Conservation (phyloP, 2,113 vertebrate species). For the Indri indri region DNA sequence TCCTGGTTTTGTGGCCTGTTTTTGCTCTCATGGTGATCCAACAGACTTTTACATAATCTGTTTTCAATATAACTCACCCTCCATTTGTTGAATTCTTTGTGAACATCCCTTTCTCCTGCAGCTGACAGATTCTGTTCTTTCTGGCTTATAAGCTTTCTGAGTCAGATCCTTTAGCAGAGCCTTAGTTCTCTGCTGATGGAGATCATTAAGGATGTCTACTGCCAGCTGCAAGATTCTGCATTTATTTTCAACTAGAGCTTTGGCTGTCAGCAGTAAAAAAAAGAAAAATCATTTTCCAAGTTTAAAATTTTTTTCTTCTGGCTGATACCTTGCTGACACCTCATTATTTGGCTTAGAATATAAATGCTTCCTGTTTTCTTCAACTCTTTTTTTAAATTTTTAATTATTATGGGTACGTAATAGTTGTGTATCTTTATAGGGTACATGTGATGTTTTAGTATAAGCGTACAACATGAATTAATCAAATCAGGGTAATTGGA, state of each 20-base stretch:
- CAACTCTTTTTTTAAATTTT: too few relatives aligned
- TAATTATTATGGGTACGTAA: too few relatives aligned
- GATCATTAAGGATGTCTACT: not conserved
- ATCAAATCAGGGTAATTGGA: too few relatives aligned
- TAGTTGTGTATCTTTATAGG: too few relatives aligned
- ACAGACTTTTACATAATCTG: not conserved
- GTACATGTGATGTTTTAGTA: too few relatives aligned
- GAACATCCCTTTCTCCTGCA: not conserved
- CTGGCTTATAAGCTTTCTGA: constrained; percentile 1
- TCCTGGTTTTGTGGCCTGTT: not conserved
- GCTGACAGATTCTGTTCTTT: not conserved
- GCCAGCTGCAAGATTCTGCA: constrained; percentile 36
- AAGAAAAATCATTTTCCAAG: not conserved
- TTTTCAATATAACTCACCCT: not conserved
- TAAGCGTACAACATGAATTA: too few relatives aligned
- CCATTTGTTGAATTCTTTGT: not conserved
- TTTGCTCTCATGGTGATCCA: not conserved
- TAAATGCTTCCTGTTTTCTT: not conserved
- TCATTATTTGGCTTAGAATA: not conserved
- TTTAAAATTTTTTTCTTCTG: not conserved
- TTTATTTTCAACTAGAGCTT: constrained; percentile 48
- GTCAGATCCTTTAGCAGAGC: constrained; percentile 5
- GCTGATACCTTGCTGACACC: not conserved
- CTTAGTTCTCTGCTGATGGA: not conserved
- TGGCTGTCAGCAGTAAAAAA: not conserved